phyloP scores from a whole-genome alignment of 1,140 invertebrate genomes.

The Hylaeus anthracinus region DNA sequence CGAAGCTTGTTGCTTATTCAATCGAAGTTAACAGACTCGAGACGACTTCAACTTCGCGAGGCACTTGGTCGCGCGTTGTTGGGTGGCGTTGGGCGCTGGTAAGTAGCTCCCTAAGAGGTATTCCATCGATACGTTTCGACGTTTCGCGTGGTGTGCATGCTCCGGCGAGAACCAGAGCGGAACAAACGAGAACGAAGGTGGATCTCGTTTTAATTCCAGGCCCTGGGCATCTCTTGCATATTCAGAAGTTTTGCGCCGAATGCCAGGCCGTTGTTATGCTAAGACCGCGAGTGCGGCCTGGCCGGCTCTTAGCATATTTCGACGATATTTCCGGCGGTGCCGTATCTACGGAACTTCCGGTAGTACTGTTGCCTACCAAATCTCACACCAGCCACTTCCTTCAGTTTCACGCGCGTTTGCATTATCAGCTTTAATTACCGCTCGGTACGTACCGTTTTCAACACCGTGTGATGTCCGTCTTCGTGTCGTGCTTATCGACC shows the following conservation, averaged over 20 bases:
- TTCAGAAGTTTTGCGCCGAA: slow-evolving; percentile 72
- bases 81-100: neutral
- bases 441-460: slow-evolving; percentile 50
- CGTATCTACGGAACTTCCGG: slow-evolving; percentile 44
- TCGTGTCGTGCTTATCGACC: neutral
- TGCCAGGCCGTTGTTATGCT: slow-evolving; percentile 72
- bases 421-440: slow-evolving; percentile 65
- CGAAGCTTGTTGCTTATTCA: neutral
- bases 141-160: neutral
- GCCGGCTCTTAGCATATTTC: slow-evolving; percentile 72
- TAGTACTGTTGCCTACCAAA: slow-evolving; percentile 21
- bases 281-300: slow-evolving; percentile 64
- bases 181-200: slow-evolving; percentile 36
- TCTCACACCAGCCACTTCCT: slow-evolving; percentile 14
- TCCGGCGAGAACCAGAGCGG: neutral
- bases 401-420: slow-evolving; percentile 50
- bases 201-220: slow-evolving; percentile 59
- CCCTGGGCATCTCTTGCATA: slow-evolving; percentile 62
- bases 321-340: slow-evolving; percentile 66
- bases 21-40: neutral
- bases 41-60: neutral
- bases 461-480: neutral
- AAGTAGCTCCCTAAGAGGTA: slow-evolving; percentile 18
- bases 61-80: neutral
- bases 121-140: slow-evolving; percentile 46